Evolutionary conservation across 2,113 vertebrate genomes (phyloP).

Genomic region (Indicator maculatus): DNA sequence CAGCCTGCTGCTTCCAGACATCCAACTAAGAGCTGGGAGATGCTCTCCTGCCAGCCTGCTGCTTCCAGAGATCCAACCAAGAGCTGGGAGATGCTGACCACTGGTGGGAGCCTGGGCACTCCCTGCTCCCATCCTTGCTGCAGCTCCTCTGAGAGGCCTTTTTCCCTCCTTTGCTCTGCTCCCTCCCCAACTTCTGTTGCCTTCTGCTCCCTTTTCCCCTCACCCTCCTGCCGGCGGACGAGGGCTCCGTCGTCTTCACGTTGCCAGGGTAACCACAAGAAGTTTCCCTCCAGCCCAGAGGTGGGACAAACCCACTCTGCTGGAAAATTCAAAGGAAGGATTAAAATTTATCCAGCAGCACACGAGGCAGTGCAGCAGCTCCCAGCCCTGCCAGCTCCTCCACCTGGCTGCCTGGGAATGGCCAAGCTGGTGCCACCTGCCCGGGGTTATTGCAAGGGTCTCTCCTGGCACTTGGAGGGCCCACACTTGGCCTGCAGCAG

Average conservation of each 20-base stretch:
- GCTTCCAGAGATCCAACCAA: no score
- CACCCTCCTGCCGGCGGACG: background rate
- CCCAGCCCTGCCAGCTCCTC: background rate
- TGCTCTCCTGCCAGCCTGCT: no score
- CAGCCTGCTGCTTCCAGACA: no score
- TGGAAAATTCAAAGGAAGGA: constrained; percentile 54
- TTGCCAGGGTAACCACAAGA: constrained; percentile 62
- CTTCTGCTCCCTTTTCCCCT: background rate
- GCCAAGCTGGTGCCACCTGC: background rate
- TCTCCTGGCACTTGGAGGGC: background rate
- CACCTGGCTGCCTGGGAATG: accelerated
- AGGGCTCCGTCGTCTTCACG: background rate
- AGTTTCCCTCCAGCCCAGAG: constrained; percentile 59
- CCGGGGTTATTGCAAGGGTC: background rate
- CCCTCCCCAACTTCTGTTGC: background rate
- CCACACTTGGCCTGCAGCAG: background rate
- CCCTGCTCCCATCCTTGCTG: background rate
- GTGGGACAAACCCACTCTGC: constrained; percentile 46
- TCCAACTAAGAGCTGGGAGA: no score
- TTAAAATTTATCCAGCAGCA: constrained; percentile 50
- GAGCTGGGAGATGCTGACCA: background rate
- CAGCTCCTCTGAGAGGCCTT: background rate
- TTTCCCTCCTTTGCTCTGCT: background rate
- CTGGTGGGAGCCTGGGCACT: background rate
- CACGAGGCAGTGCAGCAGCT: constrained; percentile 14